Percentiles rank a stretch among this genome's conserved stretches.
These are phyloP conservation scores for Melanotaenia boesemani DNA, from an alignment of 2,797 vertebrate genomes.

Conservation along the genomic window DNA sequence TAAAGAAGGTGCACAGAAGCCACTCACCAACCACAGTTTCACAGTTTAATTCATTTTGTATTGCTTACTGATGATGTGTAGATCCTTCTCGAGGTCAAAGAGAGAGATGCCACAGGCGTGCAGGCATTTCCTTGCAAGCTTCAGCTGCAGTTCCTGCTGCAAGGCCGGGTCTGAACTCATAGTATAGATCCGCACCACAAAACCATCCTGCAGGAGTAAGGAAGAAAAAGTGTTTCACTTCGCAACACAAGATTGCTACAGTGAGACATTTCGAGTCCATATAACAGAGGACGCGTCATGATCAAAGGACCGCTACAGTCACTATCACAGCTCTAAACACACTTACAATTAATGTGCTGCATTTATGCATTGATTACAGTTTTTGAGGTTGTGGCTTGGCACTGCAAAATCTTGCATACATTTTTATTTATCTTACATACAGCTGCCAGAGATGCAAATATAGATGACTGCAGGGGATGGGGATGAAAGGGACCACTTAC, in stretches of 20 bases:
- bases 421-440: slow-evolving; percentile 5
- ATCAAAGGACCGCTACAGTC: slow-evolving; percentile 13
- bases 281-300: background rate
- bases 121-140: slow-evolving; percentile 98
- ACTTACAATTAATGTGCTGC: slow-evolving; percentile 3
- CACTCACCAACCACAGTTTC: background rate
- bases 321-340: slow-evolving; percentile 1
- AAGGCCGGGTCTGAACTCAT: slow-evolving; percentile 94
- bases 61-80: slow-evolving; percentile 98
- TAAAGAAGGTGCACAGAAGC: background rate
- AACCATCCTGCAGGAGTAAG: slow-evolving; percentile 89
- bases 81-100: slow-evolving; percentile 98
- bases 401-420: background rate
- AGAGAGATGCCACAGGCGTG: slow-evolving; percentile 98
- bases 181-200: slow-evolving; percentile 98
- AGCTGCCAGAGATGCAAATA: slow-evolving; percentile 12
- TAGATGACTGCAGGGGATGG: slow-evolving; percentile 18
- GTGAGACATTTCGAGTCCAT: background rate
- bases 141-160: slow-evolving; percentile 98
- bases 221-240: slow-evolving; percentile 30
- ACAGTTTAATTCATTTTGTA: background rate
- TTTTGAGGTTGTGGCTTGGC: background rate
- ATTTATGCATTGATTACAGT: slow-evolving; percentile 31
- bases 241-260: slow-evolving; percentile 8
- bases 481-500: slow-evolving; percentile 22